Evolutionary conservation across 2,113 vertebrate species (phyloP), one percentile per base, ranked within the genome.

Genomic region (Motacilla tschutschensis): DNA sequence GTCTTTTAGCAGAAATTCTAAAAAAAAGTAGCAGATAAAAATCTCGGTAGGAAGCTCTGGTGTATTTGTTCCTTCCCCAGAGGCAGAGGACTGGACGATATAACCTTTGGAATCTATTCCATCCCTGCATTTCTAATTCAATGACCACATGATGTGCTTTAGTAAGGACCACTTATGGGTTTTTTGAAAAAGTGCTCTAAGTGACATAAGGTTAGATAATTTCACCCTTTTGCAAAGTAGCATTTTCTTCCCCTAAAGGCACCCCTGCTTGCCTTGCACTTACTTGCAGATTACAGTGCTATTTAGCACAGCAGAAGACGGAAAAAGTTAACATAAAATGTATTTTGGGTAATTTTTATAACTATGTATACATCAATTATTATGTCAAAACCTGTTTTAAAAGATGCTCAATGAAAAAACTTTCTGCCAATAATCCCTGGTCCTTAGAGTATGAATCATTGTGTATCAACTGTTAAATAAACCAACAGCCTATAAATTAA

Each of bases 61-160:
- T 4, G 3, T 53, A 57, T 92, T 87, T 94, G 89, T 83, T 89
- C 53, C 79, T 83, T 89, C 29, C 48, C 44, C 57, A 88, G 76
- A 4, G 4, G 26, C 76, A 85, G 89, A 62, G 36, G 48, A 85
- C 82, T 74, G 79, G 53, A 83, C 22, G 10, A 53, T 64, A 67
- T 83, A 93, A 95, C 91, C 93, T 93, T 87, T 92, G 89, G 82
- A 93, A 93, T 90, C 72, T 83, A 60, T 94, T 89, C 85, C 64
- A 82, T 84, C 63, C 71, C 67, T 41, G 36, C 44, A 77, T 70
- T 87, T 85, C 76, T 92, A 83, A 85, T 80, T 94, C 89, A 90
- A 41, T 77, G 85, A 55, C 87, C 87, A 89, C 91, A 92, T 93
- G 87, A 94, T 85, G 93, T 89, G 76, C 72, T 93, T 93, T 74